These are phyloP conservation scores for Caenorhabditis auriculariae DNA, from an alignment of 2,888 invertebrate species.

Conservation along the genomic window DNA sequence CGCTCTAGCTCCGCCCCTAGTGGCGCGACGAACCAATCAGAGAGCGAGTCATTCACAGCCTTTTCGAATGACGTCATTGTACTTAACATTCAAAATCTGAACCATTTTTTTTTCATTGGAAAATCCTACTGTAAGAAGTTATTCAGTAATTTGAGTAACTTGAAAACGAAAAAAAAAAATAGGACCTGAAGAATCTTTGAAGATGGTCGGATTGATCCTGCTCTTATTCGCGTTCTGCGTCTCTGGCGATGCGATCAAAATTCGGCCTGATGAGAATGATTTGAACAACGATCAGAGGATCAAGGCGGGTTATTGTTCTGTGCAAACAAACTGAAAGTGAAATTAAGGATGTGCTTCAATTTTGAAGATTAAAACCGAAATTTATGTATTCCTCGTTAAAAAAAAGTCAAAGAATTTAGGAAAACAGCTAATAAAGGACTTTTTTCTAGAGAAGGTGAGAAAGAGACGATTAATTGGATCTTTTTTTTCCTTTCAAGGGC, in stretches of 20 bases:
- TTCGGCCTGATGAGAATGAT: conserved; percentile 32
- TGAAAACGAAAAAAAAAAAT: too few species aligned
- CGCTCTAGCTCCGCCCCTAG: too few species aligned
- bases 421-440: background rate
- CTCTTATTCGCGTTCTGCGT: conserved; percentile 32
- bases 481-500: too few species aligned
- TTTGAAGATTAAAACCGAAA: background rate
- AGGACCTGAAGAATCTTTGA: conserved; percentile 1
- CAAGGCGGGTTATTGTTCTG: conserved; percentile 9
- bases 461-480: too few species aligned
- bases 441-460: background rate
- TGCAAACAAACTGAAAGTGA: background rate
- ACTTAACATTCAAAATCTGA: too few species aligned
- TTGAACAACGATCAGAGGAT: conserved; percentile 35
- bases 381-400: background rate
- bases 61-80: too few species aligned
- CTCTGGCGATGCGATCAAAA: conserved; percentile 29
- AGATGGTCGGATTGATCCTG: conserved; percentile 28
- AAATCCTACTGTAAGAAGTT: too few species aligned
- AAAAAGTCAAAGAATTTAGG: background rate
- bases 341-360: background rate
- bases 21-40: too few species aligned
- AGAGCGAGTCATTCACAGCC: too few species aligned
- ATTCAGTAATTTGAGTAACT: too few species aligned
- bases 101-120: too few species aligned